Base-by-base conservation (phyloP, 53 echinoderm and acorn worm species). In the Paelopatides confundens region DNA sequence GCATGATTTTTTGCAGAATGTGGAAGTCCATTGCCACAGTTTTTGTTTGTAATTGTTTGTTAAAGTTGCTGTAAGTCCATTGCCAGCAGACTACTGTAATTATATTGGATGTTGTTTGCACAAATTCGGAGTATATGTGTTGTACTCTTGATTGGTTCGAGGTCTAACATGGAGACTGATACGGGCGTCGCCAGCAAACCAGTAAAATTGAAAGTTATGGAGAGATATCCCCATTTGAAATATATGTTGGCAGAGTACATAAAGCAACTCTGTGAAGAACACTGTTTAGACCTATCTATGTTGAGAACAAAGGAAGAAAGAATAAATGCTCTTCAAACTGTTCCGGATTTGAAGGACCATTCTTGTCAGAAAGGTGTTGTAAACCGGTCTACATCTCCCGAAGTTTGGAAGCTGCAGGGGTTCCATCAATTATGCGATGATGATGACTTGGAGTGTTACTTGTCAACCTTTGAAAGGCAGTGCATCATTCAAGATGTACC, bases 401-500 rank as follows among this genome's bases (percentile, higher is more conserved):
- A 26, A 54, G 53, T 66, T 14, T 40, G 35, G 2, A 67, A 78
- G 34, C 65, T 92, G 24, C 71, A 64, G n/a, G 92, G 86, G 31
- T 68, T 89, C 63, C 89, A 92, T 52, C 76, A 71, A 49, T 69
- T 92, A 7, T 49, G 58, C 1, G 5, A 76, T n/a, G 92, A 92
- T n/a, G 89, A 92, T 86, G 92, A 92, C 35, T 28, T 92, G n/a
- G 82, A 71, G 37, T 88, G 85, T 74, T 88, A 88, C 65, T 37
- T 76, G 4, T 24, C 48, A 39, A 92, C 88, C 18, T 92, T 92
- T 88, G 88, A 92, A 52, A 39, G 88, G 31, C 38, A 88, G 29
- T 85, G 88, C 52, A 24, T 65, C 33, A 43, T 62, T 1, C 84
- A 62, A 31, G 64, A 86, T 3, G 31, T 79, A 15, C 79, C 79